Base-by-base conservation (phyloP, 2,113 vertebrate species). In the Ailurus styani region DNA sequence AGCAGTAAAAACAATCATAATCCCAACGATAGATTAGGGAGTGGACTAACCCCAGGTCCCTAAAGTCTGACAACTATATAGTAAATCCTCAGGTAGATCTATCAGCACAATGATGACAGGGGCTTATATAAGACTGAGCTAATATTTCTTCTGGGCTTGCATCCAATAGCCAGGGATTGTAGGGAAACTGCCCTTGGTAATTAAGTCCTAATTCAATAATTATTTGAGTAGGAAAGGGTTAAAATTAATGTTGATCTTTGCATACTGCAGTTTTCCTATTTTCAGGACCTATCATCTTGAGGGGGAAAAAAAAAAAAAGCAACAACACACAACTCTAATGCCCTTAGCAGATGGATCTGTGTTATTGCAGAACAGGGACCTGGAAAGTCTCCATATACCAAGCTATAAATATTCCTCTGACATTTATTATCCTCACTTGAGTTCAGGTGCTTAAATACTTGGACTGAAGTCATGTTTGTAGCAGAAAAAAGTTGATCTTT, bases 381-480 rank as follows among this genome's bases (percentile, higher is more conserved):
- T 99, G 99, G 99, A 99, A 99, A 99, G 99, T 99, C 99, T 99
- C 99, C 99, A 99, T 99, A 99, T 99, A 99, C 99, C 98, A 98
- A 98, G 87, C 99, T 99, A 99, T 99, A 99, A 99, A 99, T 99
- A 99, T 99, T 99, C 98, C 97, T 96, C 88, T 99, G 99, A 99
- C 99, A 98, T 99, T 99, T 99, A 99, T 99, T 99, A 99, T 99
- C 98, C 99, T 99, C 99, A 93, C 99, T 98, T 99, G 99, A 99
- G 97, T 99, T 99, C 99, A 99, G 99, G 99, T 99, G 99, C 99
- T 99, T 99, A 99, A 99, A 99, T 98, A 98, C 99, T 99, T 99
- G 99, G 99, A 99, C 98, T 91, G 90, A 98, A 98, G 98, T 99
- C 98, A 98, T 99, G 95, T 98, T 98, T 98, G 98, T 97, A 98